Base-by-base conservation (phyloP, 2,888 invertebrate genomes). In the Chrysodeixis includens region DNA sequence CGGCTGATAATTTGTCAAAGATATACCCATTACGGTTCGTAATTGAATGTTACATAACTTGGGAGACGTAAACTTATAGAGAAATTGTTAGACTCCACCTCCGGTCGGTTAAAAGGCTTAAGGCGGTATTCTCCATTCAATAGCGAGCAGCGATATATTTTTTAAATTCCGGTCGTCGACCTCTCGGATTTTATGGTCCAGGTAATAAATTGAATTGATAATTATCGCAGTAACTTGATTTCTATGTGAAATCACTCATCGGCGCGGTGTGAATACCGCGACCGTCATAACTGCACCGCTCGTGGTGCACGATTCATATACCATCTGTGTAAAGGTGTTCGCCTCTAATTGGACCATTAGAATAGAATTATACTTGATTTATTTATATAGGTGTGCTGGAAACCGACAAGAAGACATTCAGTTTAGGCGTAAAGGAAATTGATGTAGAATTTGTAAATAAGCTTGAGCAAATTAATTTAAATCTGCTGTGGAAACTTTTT, bases 31-130 rank as follows among this genome's bases (percentile, higher is more conserved):
- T 88, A 87, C 84, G 84, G 81, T 76, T 75, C 76, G 85, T 92
- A 92, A 93, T 92, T 92, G 92, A 91, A 92, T 79, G 86, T 93
- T 93, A 90, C 88, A 89, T 89, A 93, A 93, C 82, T 65, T 77
- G 83, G 85, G 80, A 86, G 81, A 82, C 81, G 79, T 80, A 82
- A 85, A 88, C 88, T 90, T 86, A 87, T 86, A 88, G 92, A 90
- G 92, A 92, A 91, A 92, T 92, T 90, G 88, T 90, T 86, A 85
- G 82, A 84, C 86, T 82, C 85, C 89, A 88, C 90, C 89, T 90
- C 88, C 87, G 88, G 87, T 86, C 85, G 87, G 86, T 88, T 85
- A 86, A 88, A 91, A 84, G 85, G 91, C 91, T 91, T 81, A 83
- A 87, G 92, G 93, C 93, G 87, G 79, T 92, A 90, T 91, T 91